Conservation (phyloP, 2,113 vertebrate genomes). For the Megaceryle torquata region DNA sequence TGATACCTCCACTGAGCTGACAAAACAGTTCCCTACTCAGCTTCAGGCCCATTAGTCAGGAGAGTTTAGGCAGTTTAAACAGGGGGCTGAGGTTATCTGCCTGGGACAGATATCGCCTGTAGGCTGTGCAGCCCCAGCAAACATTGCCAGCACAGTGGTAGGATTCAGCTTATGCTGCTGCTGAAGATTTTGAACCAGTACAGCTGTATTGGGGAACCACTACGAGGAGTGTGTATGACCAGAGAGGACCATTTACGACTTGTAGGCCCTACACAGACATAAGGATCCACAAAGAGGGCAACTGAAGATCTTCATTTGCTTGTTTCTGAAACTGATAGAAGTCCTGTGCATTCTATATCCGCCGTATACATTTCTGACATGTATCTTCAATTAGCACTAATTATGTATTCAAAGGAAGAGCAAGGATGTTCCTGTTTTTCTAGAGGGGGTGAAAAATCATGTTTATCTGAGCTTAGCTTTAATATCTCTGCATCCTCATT, state of each 20-base stretch:
- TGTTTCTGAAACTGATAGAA: not conserved
- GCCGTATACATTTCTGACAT: not conserved
- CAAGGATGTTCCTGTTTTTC: conserved; percentile 47
- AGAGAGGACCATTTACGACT: not conserved
- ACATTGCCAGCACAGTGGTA: not conserved
- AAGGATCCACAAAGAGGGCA: not conserved
- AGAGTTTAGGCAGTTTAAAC: not conserved
- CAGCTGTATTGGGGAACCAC: fast-evolving
- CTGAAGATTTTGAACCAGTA: not conserved
- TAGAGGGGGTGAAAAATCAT: conserved; percentile 52
- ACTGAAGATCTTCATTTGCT: not conserved
- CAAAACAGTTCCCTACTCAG: not conserved
- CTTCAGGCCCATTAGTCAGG: not conserved
- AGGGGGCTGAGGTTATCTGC: not conserved
- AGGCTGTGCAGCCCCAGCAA: not conserved
- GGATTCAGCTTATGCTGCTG: not conserved
- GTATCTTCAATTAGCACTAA: conserved; percentile 44
- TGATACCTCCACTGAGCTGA: not conserved
- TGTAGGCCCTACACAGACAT: not conserved
- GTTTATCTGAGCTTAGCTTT: conserved; percentile 62
- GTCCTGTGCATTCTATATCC: not conserved
- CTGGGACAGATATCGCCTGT: not conserved
- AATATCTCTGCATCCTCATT: conserved; percentile 54
- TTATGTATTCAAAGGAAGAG: conserved; percentile 47
- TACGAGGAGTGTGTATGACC: not conserved